Base-by-base conservation (phyloP, 2,797 vertebrate species). In the Neopelma chrysocephalum region DNA sequence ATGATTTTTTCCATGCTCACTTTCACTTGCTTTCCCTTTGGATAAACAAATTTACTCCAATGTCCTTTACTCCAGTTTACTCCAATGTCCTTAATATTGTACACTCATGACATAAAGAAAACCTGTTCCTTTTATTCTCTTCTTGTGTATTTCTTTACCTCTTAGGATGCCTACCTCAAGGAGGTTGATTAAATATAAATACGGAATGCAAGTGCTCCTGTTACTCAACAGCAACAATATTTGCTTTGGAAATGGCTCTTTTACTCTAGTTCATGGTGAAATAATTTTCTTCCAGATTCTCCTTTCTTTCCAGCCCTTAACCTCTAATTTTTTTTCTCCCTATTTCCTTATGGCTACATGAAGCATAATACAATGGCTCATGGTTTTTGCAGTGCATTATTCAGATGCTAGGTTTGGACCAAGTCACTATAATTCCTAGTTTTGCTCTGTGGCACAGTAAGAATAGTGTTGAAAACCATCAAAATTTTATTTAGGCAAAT, bases 1-100 rank as follows among this genome's bases (percentile, higher is more conserved):
- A 16, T 1, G 0, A 1, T 65, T 70, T 82, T 54, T 54, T 27
- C 14, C 11, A 22, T 12, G 7, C 4, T 69, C 5, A 10, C 6
- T 84, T 69, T 78, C 0, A 0, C 22, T 64, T 51, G 12, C 11
- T 66, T 26, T 75, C 53, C 12, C 36, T 76, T 82, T 79, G 65
- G 15, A 6, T 53, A 65, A 60, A 88, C 50, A 69, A 56, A 50
- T 42, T 25, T 81, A 43, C 6, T 58, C 3, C 1, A 1, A 21
- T 32, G 38, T 32, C 38, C 34, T 69, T 56, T 54, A 42, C 31
- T 82, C 34, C 0, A 0, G 15, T 76, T 50, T 70, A 38, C 2
- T 77, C 26, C 36, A 34, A 13, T 11, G 8, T 58, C 14, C 16
- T 69, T 53, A 31, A 47, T 50, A 27, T n/a, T 79, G 25, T 48